Evolutionary conservation across 2,888 invertebrate genomes (phyloP).

Genomic region (Cryptus armator): DNA sequence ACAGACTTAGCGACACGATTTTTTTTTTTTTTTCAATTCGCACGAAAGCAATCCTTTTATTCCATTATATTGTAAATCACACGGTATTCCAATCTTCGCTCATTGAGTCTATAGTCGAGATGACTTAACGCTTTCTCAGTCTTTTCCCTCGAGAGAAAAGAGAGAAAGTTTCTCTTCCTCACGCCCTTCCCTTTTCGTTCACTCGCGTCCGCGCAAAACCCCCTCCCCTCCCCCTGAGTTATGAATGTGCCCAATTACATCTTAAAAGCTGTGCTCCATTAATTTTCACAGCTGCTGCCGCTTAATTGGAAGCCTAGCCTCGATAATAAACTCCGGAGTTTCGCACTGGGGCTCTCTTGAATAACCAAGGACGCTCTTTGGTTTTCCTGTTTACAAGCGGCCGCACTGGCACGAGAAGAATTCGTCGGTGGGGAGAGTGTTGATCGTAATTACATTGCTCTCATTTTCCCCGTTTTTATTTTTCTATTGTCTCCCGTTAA

Average conservation of each 20-base stretch:
- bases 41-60: background rate
- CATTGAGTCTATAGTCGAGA: background rate
- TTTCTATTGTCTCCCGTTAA: slow-evolving; percentile 24
- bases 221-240: slow-evolving; percentile 83
- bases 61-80: no score
- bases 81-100: background rate
- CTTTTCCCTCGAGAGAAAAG: background rate
- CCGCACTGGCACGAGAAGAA: slow-evolving; percentile 25
- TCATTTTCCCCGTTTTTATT: slow-evolving; percentile 19
- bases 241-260: slow-evolving; percentile 89
- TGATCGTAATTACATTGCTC: slow-evolving; percentile 36
- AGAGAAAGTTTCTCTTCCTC: background rate
- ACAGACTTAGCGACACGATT: background rate
- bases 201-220: slow-evolving; percentile 43
- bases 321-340: slow-evolving; percentile 86
- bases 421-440: slow-evolving; percentile 27
- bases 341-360: slow-evolving; percentile 67
- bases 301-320: slow-evolving; percentile 88
- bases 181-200: slow-evolving; percentile 50
- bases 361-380: slow-evolving; percentile 42
- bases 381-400: slow-evolving; percentile 51
- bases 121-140: background rate
- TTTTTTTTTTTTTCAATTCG: background rate
- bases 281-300: slow-evolving; percentile 89
- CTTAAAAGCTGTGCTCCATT: slow-evolving; percentile 89